Conservation (phyloP, 2,113 vertebrate species). For the Amphiprion ocellaris region DNA sequence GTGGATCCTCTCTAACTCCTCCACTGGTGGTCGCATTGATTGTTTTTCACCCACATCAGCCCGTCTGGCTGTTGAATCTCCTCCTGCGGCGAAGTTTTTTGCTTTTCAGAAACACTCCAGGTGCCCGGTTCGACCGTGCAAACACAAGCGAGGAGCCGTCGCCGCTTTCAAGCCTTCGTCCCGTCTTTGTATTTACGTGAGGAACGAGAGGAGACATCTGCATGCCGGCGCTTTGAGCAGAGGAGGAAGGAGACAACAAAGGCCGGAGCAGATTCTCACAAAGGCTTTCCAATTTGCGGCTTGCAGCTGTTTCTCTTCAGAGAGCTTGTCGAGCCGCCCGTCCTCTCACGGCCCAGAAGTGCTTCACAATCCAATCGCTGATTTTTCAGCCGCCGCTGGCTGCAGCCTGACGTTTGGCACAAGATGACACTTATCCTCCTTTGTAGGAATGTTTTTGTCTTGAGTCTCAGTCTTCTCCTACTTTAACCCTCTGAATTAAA, state of each 20-base stretch:
- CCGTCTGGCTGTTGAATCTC: constrained; percentile 29
- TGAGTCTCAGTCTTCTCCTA: constrained; percentile 10
- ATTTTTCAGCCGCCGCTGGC: constrained; percentile 42
- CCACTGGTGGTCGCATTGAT: constrained; percentile 37
- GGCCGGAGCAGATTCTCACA: constrained; percentile 52
- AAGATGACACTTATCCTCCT: constrained; percentile 27
- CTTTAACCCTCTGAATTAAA: neutral
- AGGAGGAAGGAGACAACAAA: constrained; percentile 74
- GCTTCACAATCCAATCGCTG: constrained; percentile 33
- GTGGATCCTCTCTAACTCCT: constrained; percentile 18
- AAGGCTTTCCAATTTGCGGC: constrained; percentile 71
- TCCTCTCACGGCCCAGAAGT: constrained; percentile 51
- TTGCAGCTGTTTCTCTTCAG: constrained; percentile 76
- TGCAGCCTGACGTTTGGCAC: constrained; percentile 33
- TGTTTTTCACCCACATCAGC: constrained; percentile 48
- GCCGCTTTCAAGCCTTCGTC: constrained; percentile 31
- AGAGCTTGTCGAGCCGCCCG: constrained; percentile 42
- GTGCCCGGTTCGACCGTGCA: constrained; percentile 35
- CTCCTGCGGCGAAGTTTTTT: constrained; percentile 34
- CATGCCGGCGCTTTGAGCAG: constrained; percentile 63
- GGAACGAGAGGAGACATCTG: constrained; percentile 73
- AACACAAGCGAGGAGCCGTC: constrained; percentile 39
- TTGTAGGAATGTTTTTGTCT: constrained; percentile 29
- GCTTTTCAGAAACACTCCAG: constrained; percentile 46
- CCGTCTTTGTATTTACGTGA: constrained; percentile 68